A percentile compares a stretch with the other conserved stretches of the same genome.
Evolutionary conservation across 2,888 invertebrate genomes (phyloP).

Genomic region (Oligia latruncula): DNA sequence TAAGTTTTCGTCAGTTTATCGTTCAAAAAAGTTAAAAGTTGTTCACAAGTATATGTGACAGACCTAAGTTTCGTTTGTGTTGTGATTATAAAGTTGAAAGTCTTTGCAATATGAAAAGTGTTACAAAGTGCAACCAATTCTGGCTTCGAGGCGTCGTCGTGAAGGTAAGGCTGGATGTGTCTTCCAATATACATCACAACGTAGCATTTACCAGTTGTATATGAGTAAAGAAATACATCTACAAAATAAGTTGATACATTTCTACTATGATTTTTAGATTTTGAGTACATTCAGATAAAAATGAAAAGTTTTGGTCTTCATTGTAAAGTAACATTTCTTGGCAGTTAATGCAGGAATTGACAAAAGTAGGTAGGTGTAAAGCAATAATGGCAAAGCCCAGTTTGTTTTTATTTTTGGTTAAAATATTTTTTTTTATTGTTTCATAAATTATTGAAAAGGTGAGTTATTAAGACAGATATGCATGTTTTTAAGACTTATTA

Average conservation of each 20-base stretch:
- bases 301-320: conserved; percentile 9
- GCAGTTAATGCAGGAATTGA: conserved; percentile 14
- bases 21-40: conserved; percentile 86
- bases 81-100: conserved; percentile 88
- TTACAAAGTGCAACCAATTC: conserved; percentile 89
- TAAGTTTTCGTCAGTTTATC: conserved; percentile 88
- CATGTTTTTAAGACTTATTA: conserved; percentile 41
- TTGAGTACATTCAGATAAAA: conserved; percentile 20
- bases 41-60: conserved; percentile 89
- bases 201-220: conserved; percentile 78
- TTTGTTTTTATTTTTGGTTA: not conserved
- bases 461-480: conserved; percentile 46
- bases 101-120: conserved; percentile 89
- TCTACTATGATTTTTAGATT: conserved; percentile 20
- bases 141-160: conserved; percentile 88
- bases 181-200: conserved; percentile 88
- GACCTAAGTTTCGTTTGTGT: conserved; percentile 89
- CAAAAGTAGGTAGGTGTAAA: conserved; percentile 35
- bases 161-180: conserved; percentile 90
- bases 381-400: conserved; percentile 18
- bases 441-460: conserved; percentile 31
- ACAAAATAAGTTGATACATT: conserved; percentile 30
- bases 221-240: conserved; percentile 49
- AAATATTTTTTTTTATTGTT: not conserved
- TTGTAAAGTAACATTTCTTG: conserved; percentile 25